These are phyloP conservation scores for Sparus aurata DNA, from an alignment of 2,797 vertebrate genomes.

Conservation along the genomic window DNA sequence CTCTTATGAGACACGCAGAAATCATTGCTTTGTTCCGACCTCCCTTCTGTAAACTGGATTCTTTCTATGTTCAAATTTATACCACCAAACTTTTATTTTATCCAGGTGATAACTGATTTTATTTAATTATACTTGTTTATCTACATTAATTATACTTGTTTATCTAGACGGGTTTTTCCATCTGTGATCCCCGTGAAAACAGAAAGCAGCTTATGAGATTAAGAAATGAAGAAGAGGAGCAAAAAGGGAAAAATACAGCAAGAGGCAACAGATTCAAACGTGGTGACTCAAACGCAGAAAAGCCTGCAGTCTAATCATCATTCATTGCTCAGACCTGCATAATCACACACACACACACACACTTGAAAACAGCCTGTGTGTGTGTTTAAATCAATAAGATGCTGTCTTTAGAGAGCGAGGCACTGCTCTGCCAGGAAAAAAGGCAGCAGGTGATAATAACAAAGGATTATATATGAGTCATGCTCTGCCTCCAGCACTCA, in stretches of 20 bases:
- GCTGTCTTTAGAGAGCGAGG: conserved; percentile 11
- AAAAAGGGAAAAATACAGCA: neutral
- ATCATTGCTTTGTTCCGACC: neutral
- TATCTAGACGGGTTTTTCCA: neutral
- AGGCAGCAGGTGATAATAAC: conserved; percentile 41
- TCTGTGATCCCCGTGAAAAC: neutral
- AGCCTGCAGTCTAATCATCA: conserved; percentile 19
- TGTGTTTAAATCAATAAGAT: conserved; percentile 47
- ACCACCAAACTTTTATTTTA: neutral
- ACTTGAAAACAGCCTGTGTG: conserved; percentile 27
- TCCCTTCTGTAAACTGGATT: neutral
- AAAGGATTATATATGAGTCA: conserved; percentile 46
- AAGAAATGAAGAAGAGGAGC: neutral
- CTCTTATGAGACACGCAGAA: neutral
- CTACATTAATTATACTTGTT: neutral
- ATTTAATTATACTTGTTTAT: neutral
- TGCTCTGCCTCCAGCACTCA: conserved; percentile 14
- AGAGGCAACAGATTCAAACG: neutral
- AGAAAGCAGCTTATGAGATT: neutral
- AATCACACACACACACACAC: conserved; percentile 14
- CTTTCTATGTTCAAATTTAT: neutral
- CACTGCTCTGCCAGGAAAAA: conserved; percentile 34
- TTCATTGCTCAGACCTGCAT: conserved; percentile 26
- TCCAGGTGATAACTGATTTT: neutral
- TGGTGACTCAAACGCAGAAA: conserved; percentile 16